Base-by-base conservation (phyloP, 1,140 invertebrate species). In the Frieseomelitta varia region DNA sequence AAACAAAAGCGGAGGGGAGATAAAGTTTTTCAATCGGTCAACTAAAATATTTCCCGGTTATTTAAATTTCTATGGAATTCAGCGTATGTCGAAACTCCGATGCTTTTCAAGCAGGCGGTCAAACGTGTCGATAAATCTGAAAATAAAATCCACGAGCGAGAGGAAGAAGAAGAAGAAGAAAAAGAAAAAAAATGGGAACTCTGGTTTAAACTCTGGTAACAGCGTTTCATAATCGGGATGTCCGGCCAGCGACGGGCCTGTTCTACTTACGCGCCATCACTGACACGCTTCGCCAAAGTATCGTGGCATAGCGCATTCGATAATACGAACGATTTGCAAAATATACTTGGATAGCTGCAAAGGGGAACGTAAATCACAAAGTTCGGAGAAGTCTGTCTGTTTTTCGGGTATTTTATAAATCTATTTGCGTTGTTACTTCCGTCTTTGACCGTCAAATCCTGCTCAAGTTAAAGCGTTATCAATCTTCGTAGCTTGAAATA, bases 381-480 rank as follows among this genome's bases (percentile, higher is more conserved):
- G 30, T 69, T 10, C 27, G 24, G 4, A 19, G 71, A 19, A 65
- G 15, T 47, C 8, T 58, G 19, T 65, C n/a, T 21, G 47, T 39
- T 65, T 55, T 34, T 30, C 24, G 21, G 15, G 34, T 2, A 17
- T 19, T 30, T 17, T n/a, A 30, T 27, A n/a, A 34, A 74, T 63
- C 55, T 73, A 27, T 19, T 19, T 12, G 21, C 14, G 19, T n/a
- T 58, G 19, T 14, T 47, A 8, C 39, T 47, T 47, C 19, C 74
- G 76, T 51, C 74, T 83, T 83, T 19, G 65, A 69, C 39, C 21
- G 55, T 71, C 74, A 30, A 78, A 69, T 58, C 34, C 39, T 27
- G 65, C 15, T 10, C 2, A 47, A 51, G 65, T 47, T 27, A 56
- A 61, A 47, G 30, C 39, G 68, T 78, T 83, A 78, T 78, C 71